phyloP scores from a whole-genome alignment of 2,113 vertebrate genomes.

The Thunnus maccoyii region DNA sequence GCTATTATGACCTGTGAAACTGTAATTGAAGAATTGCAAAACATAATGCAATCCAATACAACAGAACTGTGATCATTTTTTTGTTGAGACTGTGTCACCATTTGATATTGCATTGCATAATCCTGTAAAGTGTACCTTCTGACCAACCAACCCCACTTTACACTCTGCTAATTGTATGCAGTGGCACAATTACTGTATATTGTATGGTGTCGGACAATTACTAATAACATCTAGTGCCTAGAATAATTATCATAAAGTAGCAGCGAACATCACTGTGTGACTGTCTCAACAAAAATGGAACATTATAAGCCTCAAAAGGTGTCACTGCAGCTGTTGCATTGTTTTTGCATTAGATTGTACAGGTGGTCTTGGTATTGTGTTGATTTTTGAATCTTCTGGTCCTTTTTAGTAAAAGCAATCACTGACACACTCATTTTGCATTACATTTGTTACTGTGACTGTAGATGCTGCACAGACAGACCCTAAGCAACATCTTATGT shows the following conservation, averaged over 20 bases:
- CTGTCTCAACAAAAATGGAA: not conserved
- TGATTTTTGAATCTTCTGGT: not conserved
- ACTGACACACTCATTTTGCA: not conserved
- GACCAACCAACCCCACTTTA: not conserved
- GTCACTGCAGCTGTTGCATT: not conserved
- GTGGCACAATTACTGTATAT: not conserved
- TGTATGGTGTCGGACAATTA: not conserved
- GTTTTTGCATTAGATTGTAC: not conserved
- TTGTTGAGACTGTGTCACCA: conserved; percentile 6
- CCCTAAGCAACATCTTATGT: not conserved
- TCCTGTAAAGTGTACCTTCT: not conserved
- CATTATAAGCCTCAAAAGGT: not conserved
- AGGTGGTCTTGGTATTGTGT: not conserved
- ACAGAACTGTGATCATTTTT: not conserved
- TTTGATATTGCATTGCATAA: conserved; percentile 29
- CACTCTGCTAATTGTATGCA: conserved; percentile 15
- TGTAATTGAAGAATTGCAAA: not conserved
- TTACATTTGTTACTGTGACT: not conserved
- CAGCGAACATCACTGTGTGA: conserved; percentile 2
- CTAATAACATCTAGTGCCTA: conserved; percentile 7
- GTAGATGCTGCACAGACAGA: not conserved
- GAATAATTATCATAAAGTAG: not conserved
- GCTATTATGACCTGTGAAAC: too few species aligned
- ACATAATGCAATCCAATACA: not conserved
- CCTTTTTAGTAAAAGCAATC: not conserved